These are phyloP conservation scores for Tetranychus piercei DNA, from an alignment of 2,888 invertebrate genomes.

Conservation along the genomic window DNA sequence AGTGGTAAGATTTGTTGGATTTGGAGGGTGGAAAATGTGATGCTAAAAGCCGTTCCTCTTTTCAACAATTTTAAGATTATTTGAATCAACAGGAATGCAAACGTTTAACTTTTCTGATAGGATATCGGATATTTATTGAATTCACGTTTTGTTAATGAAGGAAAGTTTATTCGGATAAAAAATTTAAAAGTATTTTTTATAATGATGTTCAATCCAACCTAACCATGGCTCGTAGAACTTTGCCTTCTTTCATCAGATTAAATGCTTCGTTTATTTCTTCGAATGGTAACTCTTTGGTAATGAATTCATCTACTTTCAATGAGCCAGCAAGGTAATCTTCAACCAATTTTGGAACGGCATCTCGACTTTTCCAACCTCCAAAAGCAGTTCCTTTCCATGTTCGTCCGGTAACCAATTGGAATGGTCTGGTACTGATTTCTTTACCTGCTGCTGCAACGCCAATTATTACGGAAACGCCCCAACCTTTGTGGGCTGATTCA, in stretches of 20 bases:
- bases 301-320: conserved; percentile 74
- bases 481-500: conserved; percentile 86
- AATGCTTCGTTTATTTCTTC: conserved; percentile 78
- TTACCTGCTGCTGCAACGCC: conserved; percentile 90
- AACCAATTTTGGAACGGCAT: conserved; percentile 76
- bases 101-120: no score
- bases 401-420: conserved; percentile 91
- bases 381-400: conserved; percentile 90
- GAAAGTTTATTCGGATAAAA: no score
- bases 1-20: no score
- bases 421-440: conserved; percentile 60
- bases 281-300: conserved; percentile 61
- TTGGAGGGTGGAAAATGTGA: no score
- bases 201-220: not conserved
- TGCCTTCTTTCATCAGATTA: conserved; percentile 67
- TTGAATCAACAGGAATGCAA: no score
- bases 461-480: conserved; percentile 88
- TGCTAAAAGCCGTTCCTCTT: no score
- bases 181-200: no score
- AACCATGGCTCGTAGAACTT: conserved; percentile 26
- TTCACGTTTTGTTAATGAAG: no score
- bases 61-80: no score
- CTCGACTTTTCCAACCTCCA: conserved; percentile 84
- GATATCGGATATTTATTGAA: no score
- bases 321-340: conserved; percentile 62